These are phyloP conservation scores for Tadarida brasiliensis DNA, from an alignment of 2,797 vertebrate genomes.

Conservation along the genomic window DNA sequence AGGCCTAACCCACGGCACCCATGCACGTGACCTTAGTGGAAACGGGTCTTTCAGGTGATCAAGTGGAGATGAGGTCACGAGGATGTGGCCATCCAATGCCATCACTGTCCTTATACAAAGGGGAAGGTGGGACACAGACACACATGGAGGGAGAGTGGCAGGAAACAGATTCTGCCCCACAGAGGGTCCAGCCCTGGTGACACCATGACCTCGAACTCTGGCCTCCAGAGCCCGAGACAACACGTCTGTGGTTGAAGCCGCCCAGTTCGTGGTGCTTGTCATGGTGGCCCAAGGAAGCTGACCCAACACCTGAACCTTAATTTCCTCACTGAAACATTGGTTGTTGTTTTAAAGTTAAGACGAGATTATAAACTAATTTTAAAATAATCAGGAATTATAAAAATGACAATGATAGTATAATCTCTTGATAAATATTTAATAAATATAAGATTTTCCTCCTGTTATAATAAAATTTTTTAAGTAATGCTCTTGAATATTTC, in stretches of 20 bases:
- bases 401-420: neutral
- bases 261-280: neutral
- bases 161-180: neutral
- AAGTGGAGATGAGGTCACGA: neutral
- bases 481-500: neutral
- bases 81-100: neutral
- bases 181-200: neutral
- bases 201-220: neutral
- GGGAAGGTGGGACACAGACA: neutral
- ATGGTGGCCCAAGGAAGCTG: neutral
- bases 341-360: slow-evolving; percentile 50
- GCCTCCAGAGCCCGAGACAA: neutral
- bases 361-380: slow-evolving; percentile 1
- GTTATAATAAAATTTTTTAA: neutral
- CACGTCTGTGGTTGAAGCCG: neutral
- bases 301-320: neutral
- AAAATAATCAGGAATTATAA: slow-evolving; percentile 24
- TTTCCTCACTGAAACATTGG: neutral
- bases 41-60: neutral
- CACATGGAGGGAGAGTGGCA: neutral
- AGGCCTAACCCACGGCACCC: neutral
- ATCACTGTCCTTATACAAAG: neutral
- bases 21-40: neutral
- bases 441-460: slow-evolving; percentile 11
- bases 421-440: slow-evolving; percentile 17